A percentile compares a stretch with the other conserved stretches of the same genome.
Conservation (phyloP, 2,888 invertebrate species). For the Chrysolina americana region DNA sequence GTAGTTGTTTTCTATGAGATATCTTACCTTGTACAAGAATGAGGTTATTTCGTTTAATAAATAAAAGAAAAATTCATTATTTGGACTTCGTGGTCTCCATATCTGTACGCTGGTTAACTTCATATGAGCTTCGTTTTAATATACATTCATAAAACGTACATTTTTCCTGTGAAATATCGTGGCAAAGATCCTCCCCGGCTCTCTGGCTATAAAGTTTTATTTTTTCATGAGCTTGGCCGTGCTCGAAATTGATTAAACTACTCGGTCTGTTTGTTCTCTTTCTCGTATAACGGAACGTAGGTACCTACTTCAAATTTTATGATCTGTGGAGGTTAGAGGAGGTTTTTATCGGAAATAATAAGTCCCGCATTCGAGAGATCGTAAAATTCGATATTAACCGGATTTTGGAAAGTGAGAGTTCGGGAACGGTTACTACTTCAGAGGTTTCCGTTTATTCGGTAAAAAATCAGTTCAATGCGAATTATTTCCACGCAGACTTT, state of each 20-base stretch:
- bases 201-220: not conserved
- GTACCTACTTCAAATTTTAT: constrained; percentile 8
- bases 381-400: constrained; percentile 1
- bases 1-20: no score
- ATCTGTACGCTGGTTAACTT: no score
- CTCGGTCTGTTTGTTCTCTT: not conserved
- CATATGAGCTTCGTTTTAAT: no score
- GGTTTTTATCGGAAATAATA: constrained; percentile 7
- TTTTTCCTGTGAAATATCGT: no score
- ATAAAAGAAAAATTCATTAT: no score
- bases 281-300: not conserved
- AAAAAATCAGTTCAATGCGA: not conserved
- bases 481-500: no score
- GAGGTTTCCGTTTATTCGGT: not conserved
- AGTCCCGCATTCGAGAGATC: not conserved
- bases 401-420: not conserved
- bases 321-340: not conserved
- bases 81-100: no score
- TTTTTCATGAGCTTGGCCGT: not conserved
- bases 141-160: no score
- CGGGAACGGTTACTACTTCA: not conserved
- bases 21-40: no score
- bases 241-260: constrained; percentile 12
- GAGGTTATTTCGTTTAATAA: no score
- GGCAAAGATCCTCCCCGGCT: not conserved